These are phyloP conservation scores for Chelidonichthys spinosus DNA, from an alignment of 2,797 vertebrate species.

Conservation along the genomic window DNA sequence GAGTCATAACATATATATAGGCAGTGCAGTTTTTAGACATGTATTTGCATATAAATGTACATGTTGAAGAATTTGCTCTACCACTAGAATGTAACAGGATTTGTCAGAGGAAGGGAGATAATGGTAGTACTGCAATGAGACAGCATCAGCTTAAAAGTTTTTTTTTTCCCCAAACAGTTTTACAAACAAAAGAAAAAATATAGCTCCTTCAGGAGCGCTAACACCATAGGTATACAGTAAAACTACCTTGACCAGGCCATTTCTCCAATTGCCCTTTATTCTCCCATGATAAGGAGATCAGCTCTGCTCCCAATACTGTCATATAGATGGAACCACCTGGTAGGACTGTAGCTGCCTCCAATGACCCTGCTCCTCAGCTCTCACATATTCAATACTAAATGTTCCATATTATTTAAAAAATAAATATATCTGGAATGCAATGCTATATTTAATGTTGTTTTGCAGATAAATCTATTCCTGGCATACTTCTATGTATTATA, in stretches of 20 bases:
- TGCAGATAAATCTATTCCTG: background rate
- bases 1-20: slow-evolving; percentile 8
- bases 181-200: no score
- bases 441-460: background rate
- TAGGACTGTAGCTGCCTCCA: no score
- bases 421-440: no score
- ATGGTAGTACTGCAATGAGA: background rate
- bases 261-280: background rate
- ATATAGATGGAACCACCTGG: no score
- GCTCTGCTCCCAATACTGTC: background rate
- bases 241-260: background rate
- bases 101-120: background rate
- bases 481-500: background rate
- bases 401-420: no score
- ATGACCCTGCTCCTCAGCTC: no score
- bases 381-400: no score
- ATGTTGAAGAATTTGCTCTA: background rate
- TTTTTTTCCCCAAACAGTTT: no score
- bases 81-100: background rate
- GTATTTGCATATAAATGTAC: background rate
- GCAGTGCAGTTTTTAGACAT: slow-evolving; percentile 4
- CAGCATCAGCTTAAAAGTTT: background rate
- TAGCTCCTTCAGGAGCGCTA: no score
- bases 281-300: background rate
- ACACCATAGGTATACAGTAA: no score